phyloP scores from a whole-genome alignment of 2,113 vertebrate genomes.

The Myanophis thanlyinensis region DNA sequence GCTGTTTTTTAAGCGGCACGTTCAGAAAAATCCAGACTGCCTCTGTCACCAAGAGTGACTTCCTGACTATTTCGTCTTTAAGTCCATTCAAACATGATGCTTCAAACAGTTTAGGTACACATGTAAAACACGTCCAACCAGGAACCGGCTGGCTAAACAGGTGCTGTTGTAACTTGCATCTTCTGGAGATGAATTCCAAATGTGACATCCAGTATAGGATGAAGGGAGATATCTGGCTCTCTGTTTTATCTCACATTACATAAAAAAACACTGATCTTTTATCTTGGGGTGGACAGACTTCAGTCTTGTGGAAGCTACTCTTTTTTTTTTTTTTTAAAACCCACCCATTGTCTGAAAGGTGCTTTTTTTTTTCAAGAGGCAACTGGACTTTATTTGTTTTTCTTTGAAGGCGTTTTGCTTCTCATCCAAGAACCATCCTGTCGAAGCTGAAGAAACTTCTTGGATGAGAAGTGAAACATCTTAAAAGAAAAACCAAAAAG shows the following conservation, averaged over 20 bases:
- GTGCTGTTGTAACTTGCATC: neutral
- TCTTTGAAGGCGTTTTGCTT: no score
- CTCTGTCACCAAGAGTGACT: neutral
- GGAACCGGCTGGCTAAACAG: neutral
- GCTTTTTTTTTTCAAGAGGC: no score
- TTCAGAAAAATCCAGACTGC: neutral
- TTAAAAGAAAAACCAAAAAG: no score
- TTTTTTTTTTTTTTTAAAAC: no score
- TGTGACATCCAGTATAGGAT: neutral
- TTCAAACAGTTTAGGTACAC: neutral
- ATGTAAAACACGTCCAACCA: neutral
- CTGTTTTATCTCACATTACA: neutral
- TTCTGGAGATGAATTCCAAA: neutral
- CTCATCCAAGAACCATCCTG: no score
- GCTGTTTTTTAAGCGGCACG: neutral
- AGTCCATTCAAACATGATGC: neutral
- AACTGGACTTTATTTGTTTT: no score
- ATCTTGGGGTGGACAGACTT: neutral
- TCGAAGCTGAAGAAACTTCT: no score
- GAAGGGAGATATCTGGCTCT: neutral
- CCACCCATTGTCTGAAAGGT: no score
- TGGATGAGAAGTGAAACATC: no score
- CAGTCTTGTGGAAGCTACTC: neutral
- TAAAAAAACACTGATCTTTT: neutral
- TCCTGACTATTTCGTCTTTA: no score